Evolutionary conservation across 2,113 vertebrate genomes (phyloP).

Genomic region (Canis aureus): DNA sequence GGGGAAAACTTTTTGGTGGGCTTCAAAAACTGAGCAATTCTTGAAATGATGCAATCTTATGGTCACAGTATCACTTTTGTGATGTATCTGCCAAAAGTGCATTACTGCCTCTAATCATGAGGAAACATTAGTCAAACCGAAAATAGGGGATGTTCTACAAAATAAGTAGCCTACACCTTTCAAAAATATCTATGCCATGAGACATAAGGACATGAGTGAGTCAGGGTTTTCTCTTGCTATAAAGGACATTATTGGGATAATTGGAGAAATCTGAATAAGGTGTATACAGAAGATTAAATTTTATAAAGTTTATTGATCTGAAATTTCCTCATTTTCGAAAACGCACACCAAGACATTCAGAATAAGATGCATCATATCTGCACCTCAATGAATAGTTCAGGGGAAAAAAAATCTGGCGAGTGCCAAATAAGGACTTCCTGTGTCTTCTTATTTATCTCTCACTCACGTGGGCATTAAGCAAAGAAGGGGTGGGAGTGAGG

Average conservation of each 20-base stretch:
- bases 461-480: constrained; percentile 58
- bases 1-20: background rate
- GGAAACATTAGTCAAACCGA: background rate
- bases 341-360: background rate
- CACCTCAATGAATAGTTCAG: constrained; percentile 34
- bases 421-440: constrained; percentile 83
- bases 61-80: background rate
- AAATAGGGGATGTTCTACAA: background rate
- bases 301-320: too few species aligned
- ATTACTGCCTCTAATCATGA: background rate
- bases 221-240: background rate
- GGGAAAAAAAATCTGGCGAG: background rate
- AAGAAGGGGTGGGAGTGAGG: constrained; percentile 55
- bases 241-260: background rate
- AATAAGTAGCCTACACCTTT: background rate
- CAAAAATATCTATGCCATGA: background rate
- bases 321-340: constrained; percentile 33
- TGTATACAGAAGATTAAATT: background rate
- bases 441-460: constrained; percentile 75
- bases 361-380: background rate
- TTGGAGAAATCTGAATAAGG: background rate
- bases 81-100: background rate
- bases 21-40: background rate
- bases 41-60: background rate
- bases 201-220: background rate